phyloP scores from a whole-genome alignment of 1,140 invertebrate genomes.

The Rhagoletis pomonella region DNA sequence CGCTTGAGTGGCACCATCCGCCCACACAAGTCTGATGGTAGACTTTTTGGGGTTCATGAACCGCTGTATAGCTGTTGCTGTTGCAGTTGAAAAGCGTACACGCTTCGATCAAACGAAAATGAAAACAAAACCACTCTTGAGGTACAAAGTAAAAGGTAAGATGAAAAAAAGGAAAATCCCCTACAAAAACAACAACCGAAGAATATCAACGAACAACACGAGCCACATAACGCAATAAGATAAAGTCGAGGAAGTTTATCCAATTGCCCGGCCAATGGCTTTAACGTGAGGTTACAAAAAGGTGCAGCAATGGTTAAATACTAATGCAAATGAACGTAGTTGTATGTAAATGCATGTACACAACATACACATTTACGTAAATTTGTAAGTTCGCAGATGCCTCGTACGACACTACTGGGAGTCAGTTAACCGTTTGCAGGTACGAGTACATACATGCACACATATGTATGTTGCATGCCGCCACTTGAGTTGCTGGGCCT shows the following conservation, averaged over 20 bases:
- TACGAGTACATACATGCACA: neutral
- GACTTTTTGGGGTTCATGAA: conserved; percentile 41
- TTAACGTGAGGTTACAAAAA: conserved; percentile 46
- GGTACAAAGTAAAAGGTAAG: neutral
- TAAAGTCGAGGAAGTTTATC: conserved; percentile 38
- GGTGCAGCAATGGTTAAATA: conserved; percentile 35
- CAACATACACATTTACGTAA: neutral
- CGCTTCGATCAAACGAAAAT: neutral
- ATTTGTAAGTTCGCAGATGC: neutral
- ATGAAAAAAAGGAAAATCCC: conserved; percentile 16
- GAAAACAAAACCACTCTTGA: neutral
- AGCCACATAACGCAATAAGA: neutral
- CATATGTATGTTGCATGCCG: neutral
- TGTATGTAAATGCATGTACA: neutral
- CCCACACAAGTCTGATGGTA: neutral
- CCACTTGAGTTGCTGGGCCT: neutral
- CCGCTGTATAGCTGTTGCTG: neutral
- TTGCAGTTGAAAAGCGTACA: neutral
- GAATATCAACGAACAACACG: neutral
- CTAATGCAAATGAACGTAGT: neutral
- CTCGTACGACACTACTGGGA: neutral
- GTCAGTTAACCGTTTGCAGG: neutral
- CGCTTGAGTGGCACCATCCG: conserved; percentile 21
- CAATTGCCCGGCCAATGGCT: conserved; percentile 44
- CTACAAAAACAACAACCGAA: neutral